Conservation (phyloP, 1,140 invertebrate genomes). For the Diuraphis noxia region DNA sequence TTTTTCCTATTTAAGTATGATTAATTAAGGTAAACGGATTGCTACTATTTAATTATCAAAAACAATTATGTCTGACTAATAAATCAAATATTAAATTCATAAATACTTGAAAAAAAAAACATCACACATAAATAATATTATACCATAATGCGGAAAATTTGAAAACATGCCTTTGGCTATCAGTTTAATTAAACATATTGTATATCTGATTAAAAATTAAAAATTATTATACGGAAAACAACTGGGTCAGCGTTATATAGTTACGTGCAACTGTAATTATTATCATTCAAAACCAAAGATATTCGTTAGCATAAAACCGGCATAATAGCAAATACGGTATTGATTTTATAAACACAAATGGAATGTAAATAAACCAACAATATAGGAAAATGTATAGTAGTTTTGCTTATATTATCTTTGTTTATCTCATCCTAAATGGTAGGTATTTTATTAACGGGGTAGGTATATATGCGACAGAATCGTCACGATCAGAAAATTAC, state of each 20-base stretch:
- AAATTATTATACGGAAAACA: constrained; percentile 10
- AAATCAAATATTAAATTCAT: background rate
- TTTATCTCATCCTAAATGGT: background rate
- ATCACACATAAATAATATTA: background rate
- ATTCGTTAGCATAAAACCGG: constrained; percentile 36
- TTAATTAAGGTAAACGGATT: background rate
- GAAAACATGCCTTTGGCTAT: background rate
- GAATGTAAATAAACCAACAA: constrained; percentile 38
- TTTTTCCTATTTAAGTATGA: background rate
- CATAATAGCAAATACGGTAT: constrained; percentile 24
- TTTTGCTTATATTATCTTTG: constrained; percentile 27
- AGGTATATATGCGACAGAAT: background rate
- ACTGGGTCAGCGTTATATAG: constrained; percentile 23
- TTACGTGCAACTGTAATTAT: constrained; percentile 27
- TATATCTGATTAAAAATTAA: constrained; percentile 28
- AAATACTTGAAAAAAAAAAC: background rate
- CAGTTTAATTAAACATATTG: background rate
- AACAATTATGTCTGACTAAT: background rate
- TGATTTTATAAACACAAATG: constrained; percentile 39
- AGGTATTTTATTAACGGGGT: constrained; percentile 14
- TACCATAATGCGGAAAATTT: background rate
- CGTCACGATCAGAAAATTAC: background rate
- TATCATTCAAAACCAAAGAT: constrained; percentile 23
- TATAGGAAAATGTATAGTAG: background rate
- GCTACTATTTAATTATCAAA: too few relatives aligned